A percentile compares a stretch with the other conserved stretches of the same genome.
These are phyloP conservation scores for Deilephila porcellus DNA, from an alignment of 2,888 invertebrate genomes.

Conservation along the genomic window DNA sequence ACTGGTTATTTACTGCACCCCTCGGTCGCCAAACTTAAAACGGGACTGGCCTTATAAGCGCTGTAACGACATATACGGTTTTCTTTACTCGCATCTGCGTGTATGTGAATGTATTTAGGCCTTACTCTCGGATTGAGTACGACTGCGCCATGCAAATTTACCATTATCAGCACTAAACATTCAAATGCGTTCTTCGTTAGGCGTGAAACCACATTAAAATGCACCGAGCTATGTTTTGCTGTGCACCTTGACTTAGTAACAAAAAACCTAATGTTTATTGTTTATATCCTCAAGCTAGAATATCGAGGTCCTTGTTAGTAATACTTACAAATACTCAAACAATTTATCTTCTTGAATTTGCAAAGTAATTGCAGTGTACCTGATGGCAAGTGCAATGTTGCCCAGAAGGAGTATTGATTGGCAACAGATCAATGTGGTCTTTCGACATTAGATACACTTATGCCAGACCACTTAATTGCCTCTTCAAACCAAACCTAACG, in stretches of 20 bases:
- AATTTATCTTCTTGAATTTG: too few species aligned
- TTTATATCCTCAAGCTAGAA: neutral
- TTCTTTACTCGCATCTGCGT: neutral
- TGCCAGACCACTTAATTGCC: too few species aligned
- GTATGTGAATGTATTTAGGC: neutral
- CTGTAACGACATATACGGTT: neutral
- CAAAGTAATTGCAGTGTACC: too few species aligned
- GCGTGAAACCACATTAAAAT: conserved; percentile 12
- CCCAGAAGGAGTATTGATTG: neutral
- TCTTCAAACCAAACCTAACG: too few species aligned
- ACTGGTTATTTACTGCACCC: too few species aligned
- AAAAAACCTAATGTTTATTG: neutral
- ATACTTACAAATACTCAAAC: neutral
- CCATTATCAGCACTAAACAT: neutral
- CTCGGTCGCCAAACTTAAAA: neutral
- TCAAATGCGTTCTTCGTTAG: conserved; percentile 3
- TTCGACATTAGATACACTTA: too few species aligned
- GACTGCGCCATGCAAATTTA: neutral
- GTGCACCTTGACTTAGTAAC: neutral
- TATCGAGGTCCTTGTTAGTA: neutral
- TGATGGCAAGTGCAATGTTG: too few species aligned
- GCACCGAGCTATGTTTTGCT: conserved; percentile 7
- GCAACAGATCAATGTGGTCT: too few species aligned
- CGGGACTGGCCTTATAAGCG: neutral
- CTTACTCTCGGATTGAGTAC: neutral